A percentile compares a stretch with the other conserved stretches of the same genome.
Evolutionary conservation across 2,113 vertebrate species (phyloP).

Genomic region (Oceanites oceanicus): DNA sequence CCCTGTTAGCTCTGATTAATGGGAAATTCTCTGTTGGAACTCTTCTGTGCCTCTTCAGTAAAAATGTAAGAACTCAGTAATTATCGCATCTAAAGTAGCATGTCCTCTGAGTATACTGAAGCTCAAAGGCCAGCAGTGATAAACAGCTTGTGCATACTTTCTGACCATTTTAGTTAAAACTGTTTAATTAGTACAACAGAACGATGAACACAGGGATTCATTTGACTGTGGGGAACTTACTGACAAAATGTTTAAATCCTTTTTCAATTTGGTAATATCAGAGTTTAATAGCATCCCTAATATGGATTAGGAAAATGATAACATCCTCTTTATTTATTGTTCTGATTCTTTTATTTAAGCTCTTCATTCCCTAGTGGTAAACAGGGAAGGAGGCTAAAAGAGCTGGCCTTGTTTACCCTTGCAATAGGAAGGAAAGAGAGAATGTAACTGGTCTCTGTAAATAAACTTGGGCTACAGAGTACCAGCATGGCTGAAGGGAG

Average conservation of each 20-base stretch:
- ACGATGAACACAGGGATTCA: slow-evolving; percentile 63
- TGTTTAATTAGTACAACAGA: slow-evolving; percentile 69
- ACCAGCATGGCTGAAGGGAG: neutral
- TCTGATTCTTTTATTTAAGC: slow-evolving; percentile 28
- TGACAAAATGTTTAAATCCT: slow-evolving; percentile 51
- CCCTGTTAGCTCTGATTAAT: slow-evolving; percentile 65
- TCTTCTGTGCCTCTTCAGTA: slow-evolving; percentile 55
- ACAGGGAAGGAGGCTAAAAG: neutral
- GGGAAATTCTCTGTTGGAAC: slow-evolving; percentile 57
- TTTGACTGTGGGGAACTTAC: slow-evolving; percentile 59
- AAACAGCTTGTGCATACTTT: slow-evolving; percentile 59
- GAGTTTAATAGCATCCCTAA: slow-evolving; percentile 43
- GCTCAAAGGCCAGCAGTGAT: slow-evolving; percentile 66
- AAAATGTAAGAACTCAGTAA: slow-evolving; percentile 57
- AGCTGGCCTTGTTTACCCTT: slow-evolving; percentile 3
- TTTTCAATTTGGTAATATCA: slow-evolving; percentile 46
- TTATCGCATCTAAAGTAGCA: slow-evolving; percentile 62
- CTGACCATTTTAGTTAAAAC: slow-evolving; percentile 65
- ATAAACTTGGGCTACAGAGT: neutral
- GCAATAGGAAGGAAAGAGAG: neutral
- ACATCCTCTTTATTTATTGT: slow-evolving; percentile 46
- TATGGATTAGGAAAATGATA: slow-evolving; percentile 47
- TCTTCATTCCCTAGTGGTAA: slow-evolving; percentile 17
- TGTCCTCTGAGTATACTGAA: slow-evolving; percentile 47
- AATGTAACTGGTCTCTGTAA: neutral